Evolutionary conservation across 2,888 invertebrate species (phyloP).

Genomic region (Metellina segmentata): DNA sequence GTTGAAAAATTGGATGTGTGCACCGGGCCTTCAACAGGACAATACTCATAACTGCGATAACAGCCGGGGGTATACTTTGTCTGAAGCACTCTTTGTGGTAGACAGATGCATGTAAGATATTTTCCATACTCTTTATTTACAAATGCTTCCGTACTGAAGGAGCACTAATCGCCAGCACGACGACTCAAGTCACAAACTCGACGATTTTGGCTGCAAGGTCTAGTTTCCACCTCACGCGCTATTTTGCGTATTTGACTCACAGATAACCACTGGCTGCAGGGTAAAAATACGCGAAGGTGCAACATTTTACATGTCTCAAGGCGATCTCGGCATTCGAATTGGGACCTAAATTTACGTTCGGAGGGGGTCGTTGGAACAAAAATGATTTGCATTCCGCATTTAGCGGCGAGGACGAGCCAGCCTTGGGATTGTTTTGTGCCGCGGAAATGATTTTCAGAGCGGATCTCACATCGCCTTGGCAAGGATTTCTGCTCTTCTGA

Average conservation of each 20-base stretch:
- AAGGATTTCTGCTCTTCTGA: not conserved
- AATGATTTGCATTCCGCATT: slow-evolving; percentile 12
- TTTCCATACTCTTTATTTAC: no score
- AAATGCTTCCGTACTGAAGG: no score
- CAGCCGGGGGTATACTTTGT: no score
- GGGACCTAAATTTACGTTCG: not conserved
- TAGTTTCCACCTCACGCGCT: not conserved
- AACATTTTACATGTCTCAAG: not conserved
- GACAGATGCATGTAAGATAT: no score
- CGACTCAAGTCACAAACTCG: no score
- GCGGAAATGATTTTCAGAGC: slow-evolving; percentile 16
- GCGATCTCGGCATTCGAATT: not conserved
- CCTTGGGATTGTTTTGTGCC: slow-evolving; percentile 19
- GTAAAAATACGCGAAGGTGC: not conserved
- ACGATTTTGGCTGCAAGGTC: no score
- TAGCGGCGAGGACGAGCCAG: slow-evolving; percentile 7
- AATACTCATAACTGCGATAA: no score
- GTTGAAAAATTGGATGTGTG: no score
- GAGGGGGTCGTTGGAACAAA: not conserved
- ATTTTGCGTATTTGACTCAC: not conserved
- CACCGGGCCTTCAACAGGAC: no score
- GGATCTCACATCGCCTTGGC: not conserved
- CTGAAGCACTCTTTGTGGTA: no score
- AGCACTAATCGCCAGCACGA: no score
- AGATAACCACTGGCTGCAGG: not conserved